Conservation (phyloP, 2,888 invertebrate genomes). For the Leucophenga montana region DNA sequence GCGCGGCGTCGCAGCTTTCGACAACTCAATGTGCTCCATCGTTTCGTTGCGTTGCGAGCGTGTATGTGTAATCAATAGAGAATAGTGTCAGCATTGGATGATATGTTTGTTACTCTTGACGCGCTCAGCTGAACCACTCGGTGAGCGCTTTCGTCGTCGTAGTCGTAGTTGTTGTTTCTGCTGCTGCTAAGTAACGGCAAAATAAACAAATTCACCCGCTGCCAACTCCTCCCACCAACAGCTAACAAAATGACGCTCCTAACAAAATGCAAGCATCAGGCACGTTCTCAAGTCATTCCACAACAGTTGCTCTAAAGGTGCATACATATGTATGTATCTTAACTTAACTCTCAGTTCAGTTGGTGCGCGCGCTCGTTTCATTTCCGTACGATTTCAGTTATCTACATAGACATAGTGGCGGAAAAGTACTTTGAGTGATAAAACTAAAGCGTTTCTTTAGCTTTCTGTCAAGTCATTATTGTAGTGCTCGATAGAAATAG, state of each 20-base stretch:
- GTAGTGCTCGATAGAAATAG: no score
- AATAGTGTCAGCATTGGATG: no score
- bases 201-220: slow-evolving; percentile 58
- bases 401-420: background rate
- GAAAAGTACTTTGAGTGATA: background rate
- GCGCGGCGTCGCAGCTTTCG: background rate
- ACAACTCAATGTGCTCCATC: slow-evolving; percentile 12
- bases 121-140: slow-evolving; percentile 28
- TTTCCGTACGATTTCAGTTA: background rate
- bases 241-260: background rate
- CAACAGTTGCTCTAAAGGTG: slow-evolving; percentile 19
- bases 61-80: slow-evolving; percentile 42
- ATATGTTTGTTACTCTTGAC: slow-evolving; percentile 1
- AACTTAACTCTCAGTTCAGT: background rate
- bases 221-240: background rate
- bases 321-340: slow-evolving; percentile 28
- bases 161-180: slow-evolving; percentile 19
- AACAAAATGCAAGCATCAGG: slow-evolving; percentile 11
- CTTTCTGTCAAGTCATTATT: no score
- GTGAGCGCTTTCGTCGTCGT: no score
- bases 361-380: no score
- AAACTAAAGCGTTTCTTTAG: background rate
- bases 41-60: slow-evolving; percentile 16
- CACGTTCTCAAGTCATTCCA: slow-evolving; percentile 3
- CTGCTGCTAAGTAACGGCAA: slow-evolving; percentile 67